Evolutionary conservation across 2,113 vertebrate genomes (phyloP).

Genomic region (Typhlomys cinereus): DNA sequence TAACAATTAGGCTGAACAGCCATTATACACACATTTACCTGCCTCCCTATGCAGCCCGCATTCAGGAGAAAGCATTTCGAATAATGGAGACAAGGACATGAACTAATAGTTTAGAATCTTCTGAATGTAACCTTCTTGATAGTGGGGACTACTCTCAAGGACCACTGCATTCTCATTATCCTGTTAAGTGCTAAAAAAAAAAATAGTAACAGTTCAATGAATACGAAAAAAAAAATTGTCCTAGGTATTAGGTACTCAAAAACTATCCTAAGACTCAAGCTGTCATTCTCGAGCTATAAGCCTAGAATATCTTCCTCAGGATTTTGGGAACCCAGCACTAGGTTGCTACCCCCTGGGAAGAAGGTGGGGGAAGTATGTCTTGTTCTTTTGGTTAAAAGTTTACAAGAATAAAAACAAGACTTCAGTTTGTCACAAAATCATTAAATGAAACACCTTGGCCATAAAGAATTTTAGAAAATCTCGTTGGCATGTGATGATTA

Average conservation of each 20-base stretch:
- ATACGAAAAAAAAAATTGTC: not conserved
- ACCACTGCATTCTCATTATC: not conserved
- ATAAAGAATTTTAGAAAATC: not conserved
- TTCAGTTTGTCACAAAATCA: constrained; percentile 17
- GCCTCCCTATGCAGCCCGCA: not conserved
- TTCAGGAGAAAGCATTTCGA: not conserved
- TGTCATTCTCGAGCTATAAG: not conserved
- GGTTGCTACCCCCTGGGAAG: not conserved
- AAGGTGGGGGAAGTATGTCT: not conserved
- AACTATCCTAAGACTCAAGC: not conserved
- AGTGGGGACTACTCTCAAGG: not conserved
- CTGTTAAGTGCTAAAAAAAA: not conserved
- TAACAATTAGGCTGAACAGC: not conserved
- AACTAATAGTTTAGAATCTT: not conserved
- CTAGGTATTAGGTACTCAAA: not conserved
- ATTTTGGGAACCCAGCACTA: constrained; percentile 16
- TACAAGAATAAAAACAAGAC: not conserved
- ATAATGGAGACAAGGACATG: not conserved
- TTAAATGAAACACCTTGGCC: not conserved
- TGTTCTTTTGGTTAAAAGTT: not conserved
- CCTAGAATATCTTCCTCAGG: not conserved
- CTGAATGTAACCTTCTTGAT: not conserved
- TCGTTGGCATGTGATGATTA: not conserved
- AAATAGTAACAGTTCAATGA: not conserved
- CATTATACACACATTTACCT: not conserved